These are phyloP conservation scores for Achroia grisella DNA, from an alignment of 1,140 invertebrate genomes.

Conservation along the genomic window DNA sequence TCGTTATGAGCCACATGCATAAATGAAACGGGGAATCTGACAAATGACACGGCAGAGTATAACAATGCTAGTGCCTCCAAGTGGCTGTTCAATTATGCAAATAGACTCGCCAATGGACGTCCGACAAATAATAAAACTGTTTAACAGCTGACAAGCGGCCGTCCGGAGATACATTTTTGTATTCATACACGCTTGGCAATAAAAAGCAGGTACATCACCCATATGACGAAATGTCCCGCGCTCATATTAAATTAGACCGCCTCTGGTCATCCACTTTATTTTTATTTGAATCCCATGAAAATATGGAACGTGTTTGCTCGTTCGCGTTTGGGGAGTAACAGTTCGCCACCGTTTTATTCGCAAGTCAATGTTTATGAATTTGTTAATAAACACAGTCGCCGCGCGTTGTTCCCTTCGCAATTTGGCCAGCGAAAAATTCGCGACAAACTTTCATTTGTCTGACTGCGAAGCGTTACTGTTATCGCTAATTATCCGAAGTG, in stretches of 20 bases:
- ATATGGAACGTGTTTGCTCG: conserved; percentile 59
- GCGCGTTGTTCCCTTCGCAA: conserved; percentile 39
- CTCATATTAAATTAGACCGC: conserved; percentile 69
- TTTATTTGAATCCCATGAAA: conserved; percentile 71
- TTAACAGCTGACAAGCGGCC: conserved; percentile 66
- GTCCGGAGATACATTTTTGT: conserved; percentile 42
- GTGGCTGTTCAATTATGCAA: conserved; percentile 73
- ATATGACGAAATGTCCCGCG: conserved; percentile 49
- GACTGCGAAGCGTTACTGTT: conserved; percentile 19
- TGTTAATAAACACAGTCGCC: conserved; percentile 55
- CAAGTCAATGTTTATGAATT: conserved; percentile 66
- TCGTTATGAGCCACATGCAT: conserved; percentile 69
- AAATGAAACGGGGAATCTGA: conserved; percentile 71
- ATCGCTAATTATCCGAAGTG: conserved; percentile 40
- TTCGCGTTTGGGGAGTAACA: conserved; percentile 39
- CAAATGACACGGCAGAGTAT: conserved; percentile 70
- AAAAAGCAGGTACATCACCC: conserved; percentile 52
- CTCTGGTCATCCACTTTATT: conserved; percentile 59
- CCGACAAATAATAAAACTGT: conserved; percentile 69
- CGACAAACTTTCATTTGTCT: conserved; percentile 25
- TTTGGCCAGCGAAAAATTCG: conserved; percentile 34
- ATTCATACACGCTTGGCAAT: conserved; percentile 55
- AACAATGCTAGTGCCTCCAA: conserved; percentile 70
- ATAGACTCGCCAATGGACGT: conserved; percentile 60
- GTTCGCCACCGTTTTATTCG: conserved; percentile 42